phyloP scores from a whole-genome alignment of 1,140 invertebrate genomes.

The Camponotus floridanus region DNA sequence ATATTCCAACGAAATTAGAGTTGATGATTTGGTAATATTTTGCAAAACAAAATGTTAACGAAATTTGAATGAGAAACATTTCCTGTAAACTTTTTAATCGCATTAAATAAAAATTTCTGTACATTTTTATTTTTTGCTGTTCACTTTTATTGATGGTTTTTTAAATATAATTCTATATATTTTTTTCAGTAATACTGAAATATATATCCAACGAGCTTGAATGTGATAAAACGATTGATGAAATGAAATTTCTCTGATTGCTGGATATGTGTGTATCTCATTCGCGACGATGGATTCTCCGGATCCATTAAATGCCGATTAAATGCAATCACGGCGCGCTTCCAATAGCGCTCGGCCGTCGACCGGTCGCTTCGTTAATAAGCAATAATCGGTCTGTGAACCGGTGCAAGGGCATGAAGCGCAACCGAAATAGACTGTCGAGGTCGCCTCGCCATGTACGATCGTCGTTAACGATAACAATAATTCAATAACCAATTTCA shows the following conservation, averaged over 20 bases:
- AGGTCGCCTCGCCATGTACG: neutral
- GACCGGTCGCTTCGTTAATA: conserved; percentile 56
- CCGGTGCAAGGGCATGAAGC: conserved; percentile 45
- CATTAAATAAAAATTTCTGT: neutral
- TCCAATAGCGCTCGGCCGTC: conserved; percentile 37
- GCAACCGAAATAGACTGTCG: conserved; percentile 29
- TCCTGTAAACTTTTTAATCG: neutral
- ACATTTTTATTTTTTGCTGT: neutral
- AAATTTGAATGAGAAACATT: neutral
- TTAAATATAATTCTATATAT: neutral
- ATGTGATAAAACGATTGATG: neutral
- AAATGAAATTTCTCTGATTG: conserved; percentile 31
- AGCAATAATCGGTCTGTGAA: conserved; percentile 57
- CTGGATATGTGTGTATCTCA: neutral
- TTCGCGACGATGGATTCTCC: conserved; percentile 45
- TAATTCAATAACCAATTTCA: conserved; percentile 47
- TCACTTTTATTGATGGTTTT: neutral
- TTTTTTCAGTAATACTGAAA: neutral
- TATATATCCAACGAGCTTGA: neutral
- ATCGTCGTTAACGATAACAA: conserved; percentile 33
- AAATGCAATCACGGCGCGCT: conserved; percentile 55
- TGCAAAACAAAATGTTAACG: neutral
- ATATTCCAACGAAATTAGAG: neutral
- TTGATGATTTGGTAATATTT: neutral
- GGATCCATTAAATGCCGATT: conserved; percentile 57